Evolutionary conservation across 1,140 invertebrate genomes (phyloP).

Genomic region (Anastrepha obliqua): DNA sequence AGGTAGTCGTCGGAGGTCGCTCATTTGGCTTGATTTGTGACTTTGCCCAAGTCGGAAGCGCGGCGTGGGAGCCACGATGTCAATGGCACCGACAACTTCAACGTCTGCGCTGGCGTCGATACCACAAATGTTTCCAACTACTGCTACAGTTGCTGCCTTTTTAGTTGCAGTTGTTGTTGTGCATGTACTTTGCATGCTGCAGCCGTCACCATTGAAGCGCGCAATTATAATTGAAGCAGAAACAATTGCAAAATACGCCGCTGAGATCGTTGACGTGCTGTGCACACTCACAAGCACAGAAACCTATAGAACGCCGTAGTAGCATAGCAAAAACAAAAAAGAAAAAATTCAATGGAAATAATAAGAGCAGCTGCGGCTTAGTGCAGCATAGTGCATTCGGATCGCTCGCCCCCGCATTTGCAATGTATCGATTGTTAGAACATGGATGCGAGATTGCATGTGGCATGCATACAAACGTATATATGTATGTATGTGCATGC

Average conservation of each 20-base stretch:
- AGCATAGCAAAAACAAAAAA: background rate
- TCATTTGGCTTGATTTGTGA: background rate
- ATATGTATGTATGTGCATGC: background rate
- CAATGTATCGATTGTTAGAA: background rate
- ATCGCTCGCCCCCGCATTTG: background rate
- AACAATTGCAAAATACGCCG: constrained; percentile 30
- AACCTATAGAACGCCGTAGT: background rate
- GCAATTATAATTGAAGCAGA: constrained; percentile 33
- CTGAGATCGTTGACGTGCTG: constrained; percentile 21
- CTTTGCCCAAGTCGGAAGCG: background rate
- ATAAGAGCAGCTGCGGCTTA: background rate
- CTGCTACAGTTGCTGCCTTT: background rate
- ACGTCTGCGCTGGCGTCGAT: background rate
- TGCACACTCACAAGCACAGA: background rate
- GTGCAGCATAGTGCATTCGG: background rate
- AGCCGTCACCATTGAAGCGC: constrained; percentile 32
- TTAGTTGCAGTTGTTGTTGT: background rate
- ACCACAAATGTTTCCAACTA: background rate
- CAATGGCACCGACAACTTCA: background rate
- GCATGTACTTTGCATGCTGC: background rate
- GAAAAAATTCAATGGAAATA: background rate
- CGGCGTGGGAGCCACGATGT: background rate
- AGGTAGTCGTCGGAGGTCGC: background rate
- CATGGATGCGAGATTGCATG: background rate
- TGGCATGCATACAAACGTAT: background rate